Evolutionary conservation across 2,797 vertebrate species (phyloP).

Genomic region (Saguinus oedipus): DNA sequence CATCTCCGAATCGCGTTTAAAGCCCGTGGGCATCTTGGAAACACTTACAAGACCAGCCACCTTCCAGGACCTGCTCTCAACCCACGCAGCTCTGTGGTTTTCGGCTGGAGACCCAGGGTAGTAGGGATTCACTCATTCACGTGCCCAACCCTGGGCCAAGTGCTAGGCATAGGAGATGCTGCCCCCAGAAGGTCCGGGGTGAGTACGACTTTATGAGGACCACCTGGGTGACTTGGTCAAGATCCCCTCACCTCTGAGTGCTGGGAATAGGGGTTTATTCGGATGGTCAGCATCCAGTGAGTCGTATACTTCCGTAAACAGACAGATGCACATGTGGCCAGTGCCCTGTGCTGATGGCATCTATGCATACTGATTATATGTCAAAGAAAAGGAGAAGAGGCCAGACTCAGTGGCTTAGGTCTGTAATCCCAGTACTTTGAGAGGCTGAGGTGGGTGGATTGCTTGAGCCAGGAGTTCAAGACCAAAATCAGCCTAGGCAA

Average conservation of each 20-base stretch:
- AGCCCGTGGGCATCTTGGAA: neutral
- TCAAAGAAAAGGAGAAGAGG: conserved; percentile 29
- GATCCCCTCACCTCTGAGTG: neutral
- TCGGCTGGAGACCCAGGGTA: neutral
- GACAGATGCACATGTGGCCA: accelerated
- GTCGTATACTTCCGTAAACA: accelerated
- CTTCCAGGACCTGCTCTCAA: neutral
- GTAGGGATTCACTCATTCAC: neutral
- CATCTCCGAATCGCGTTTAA: accelerated
- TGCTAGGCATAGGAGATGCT: neutral
- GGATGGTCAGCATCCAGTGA: neutral
- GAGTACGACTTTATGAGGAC: neutral
- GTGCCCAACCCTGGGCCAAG: neutral
- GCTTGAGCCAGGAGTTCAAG: neutral
- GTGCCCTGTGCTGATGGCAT: neutral
- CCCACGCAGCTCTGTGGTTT: neutral
- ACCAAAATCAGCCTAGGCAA: neutral
- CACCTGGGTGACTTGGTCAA: neutral
- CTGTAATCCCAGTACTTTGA: neutral
- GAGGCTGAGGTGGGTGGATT: neutral
- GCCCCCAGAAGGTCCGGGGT: too few relatives aligned
- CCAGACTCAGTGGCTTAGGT: neutral
- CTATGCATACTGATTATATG: neutral
- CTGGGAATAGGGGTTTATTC: neutral
- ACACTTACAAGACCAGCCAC: neutral